Percentiles rank a stretch among this genome's conserved stretches.
Evolutionary conservation across 92 coral and sea anemone genomes (phyloP).

Genomic region (Parazoanthus atlanticus): DNA sequence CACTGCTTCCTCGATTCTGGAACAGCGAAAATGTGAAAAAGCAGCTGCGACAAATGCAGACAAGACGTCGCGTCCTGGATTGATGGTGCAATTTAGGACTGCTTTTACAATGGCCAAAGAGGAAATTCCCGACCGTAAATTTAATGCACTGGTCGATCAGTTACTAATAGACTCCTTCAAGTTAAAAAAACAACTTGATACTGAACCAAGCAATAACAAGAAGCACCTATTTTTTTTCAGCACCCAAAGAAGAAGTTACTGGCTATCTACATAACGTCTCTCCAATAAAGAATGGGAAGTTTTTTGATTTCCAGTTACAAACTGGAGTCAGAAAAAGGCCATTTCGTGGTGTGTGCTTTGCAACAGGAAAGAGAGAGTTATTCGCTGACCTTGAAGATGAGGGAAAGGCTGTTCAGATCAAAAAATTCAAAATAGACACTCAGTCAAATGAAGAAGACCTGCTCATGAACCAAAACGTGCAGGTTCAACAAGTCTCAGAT

Average conservation of each 20-base stretch:
- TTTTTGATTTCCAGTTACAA: constrained; percentile 1
- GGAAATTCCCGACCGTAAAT: too few species aligned
- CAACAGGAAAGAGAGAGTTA: constrained; percentile 4
- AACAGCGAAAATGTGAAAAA: too few species aligned
- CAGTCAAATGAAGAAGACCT: neutral
- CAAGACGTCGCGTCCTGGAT: too few species aligned
- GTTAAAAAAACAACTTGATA: neutral
- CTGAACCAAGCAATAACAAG: neutral
- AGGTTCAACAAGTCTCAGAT: neutral
- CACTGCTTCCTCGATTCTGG: too few species aligned
- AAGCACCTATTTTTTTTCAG: neutral
- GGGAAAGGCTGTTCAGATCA: neutral
- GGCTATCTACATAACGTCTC: neutral
- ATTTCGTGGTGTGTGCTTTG: neutral
- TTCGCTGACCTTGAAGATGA: neutral
- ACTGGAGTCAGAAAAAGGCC: neutral
- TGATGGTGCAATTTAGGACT: too few species aligned
- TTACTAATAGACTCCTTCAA: too few species aligned
- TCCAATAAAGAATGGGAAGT: neutral
- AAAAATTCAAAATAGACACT: neutral
- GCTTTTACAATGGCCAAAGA: too few species aligned
- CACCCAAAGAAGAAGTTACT: constrained; percentile 1
- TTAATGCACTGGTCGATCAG: too few species aligned
- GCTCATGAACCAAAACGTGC: neutral
- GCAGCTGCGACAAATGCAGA: too few species aligned